These are phyloP conservation scores for Subacronicta megacephala DNA, from an alignment of 2,888 invertebrate species.

Conservation along the genomic window DNA sequence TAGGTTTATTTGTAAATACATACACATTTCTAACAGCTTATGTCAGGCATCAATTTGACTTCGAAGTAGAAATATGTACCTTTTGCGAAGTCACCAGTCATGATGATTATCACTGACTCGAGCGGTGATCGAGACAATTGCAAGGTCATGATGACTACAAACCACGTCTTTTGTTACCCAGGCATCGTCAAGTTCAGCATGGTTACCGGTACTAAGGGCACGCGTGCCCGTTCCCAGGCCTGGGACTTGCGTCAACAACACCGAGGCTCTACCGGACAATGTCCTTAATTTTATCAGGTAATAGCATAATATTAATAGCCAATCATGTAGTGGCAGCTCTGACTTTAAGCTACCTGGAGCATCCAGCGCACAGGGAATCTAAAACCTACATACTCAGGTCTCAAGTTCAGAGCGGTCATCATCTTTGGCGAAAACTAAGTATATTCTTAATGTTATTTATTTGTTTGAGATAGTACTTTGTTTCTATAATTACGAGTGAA, in stretches of 20 bases:
- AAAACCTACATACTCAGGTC: no score
- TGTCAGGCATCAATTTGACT: no score
- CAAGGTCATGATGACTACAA: background rate
- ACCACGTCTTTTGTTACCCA: constrained; percentile 59
- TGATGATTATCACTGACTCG: no score
- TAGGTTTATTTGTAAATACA: no score
- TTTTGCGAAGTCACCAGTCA: no score
- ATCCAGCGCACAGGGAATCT: no score
- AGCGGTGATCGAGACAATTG: background rate
- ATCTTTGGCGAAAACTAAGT: no score
- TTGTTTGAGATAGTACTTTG: background rate
- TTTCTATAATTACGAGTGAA: constrained; percentile 1
- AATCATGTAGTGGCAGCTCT: background rate
- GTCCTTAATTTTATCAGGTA: constrained; percentile 93
- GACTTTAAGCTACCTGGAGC: background rate
- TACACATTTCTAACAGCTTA: no score
- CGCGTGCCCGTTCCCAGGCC: constrained; percentile 91
- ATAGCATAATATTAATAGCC: no score
- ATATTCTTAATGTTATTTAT: no score
- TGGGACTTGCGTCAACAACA: constrained; percentile 91
- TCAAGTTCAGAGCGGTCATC: no score
- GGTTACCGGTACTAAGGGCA: constrained; percentile 91
- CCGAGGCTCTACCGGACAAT: constrained; percentile 90
- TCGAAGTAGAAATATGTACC: no score
- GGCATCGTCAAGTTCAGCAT: constrained; percentile 91